A percentile compares a stretch with the other conserved stretches of the same genome.
Evolutionary conservation across 2,888 invertebrate genomes (phyloP).

Genomic region (Liodrosophila aerea): DNA sequence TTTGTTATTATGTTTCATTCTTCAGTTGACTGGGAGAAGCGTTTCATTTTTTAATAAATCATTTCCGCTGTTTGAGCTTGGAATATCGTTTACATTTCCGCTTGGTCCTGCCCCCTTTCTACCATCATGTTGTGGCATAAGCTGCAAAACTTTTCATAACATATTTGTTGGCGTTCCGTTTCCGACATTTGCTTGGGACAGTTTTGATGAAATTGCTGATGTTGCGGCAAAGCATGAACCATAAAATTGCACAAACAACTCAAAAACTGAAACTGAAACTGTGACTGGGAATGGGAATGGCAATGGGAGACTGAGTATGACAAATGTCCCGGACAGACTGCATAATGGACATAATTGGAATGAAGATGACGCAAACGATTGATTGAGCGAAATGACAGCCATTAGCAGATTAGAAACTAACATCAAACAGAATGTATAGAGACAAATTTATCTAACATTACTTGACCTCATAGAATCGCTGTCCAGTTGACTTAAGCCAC

Average conservation of each 20-base stretch:
- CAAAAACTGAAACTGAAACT: no score
- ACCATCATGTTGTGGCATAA: constrained; percentile 18
- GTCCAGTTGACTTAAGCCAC: constrained; percentile 4
- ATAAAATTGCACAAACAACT: constrained; percentile 44
- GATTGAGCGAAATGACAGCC: constrained; percentile 37
- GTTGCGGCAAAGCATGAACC: constrained; percentile 29
- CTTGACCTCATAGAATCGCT: background rate
- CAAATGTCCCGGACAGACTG: constrained; percentile 26
- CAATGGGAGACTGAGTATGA: constrained; percentile 24
- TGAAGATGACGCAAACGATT: constrained; percentile 41
- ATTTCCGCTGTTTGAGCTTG: constrained; percentile 70
- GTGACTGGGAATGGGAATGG: constrained; percentile 8
- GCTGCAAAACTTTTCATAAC: constrained; percentile 45
- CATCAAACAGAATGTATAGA: constrained; percentile 3
- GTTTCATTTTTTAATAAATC: constrained; percentile 70
- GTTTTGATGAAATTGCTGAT: constrained; percentile 47
- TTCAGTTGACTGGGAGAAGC: constrained; percentile 14
- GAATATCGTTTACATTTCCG: constrained; percentile 68
- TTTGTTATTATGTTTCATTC: constrained; percentile 48
- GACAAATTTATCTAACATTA: background rate
- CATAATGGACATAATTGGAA: constrained; percentile 63
- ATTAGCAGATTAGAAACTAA: constrained; percentile 67
- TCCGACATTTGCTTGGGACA: constrained; percentile 44
- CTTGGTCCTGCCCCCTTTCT: constrained; percentile 15
- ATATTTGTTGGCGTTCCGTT: constrained; percentile 45